Evolutionary conservation across 2,888 invertebrate genomes (phyloP), one percentile per base, ranked within the genome.

Genomic region (Pammene aurita): DNA sequence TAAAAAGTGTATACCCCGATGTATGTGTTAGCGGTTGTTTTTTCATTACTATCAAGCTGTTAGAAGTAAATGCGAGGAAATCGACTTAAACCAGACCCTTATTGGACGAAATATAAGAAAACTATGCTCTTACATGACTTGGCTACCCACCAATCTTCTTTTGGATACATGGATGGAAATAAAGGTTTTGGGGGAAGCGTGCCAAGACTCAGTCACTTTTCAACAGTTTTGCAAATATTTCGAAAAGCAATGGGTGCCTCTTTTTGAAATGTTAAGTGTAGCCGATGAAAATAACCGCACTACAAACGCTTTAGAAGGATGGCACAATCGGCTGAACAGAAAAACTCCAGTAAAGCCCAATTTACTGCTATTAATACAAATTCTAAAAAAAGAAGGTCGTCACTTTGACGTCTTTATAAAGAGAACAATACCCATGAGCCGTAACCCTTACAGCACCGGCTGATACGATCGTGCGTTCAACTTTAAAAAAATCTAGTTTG

Each of bases 251-350:
- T 58, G 34, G 44, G 13, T 46, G 10, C 58, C 58, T 34, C 18
- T 34, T 18, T 58, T 56, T 16, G 41, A 14, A 16, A 41, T 56
- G 16, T 16, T 18, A 41, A 56, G 56, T 16, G n/a, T n/a, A n/a
- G n/a, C n/a, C n/a, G 41, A 56, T 34, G 44, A 58, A 18, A 58
- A 58, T 18, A 44, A 58, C 7, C 58, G 58, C n/a, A 58, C 58
- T 14, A 58, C 58, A n/a, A 58, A 58, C 18, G 44, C 44, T 11
- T 16, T 58, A 13, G 58, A 58, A 46, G 58, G 57, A 11, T 57
- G 42, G 42, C 57, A 57, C 42, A 57, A 11, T 26, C 18, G 57
- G 5, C 41, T 57, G 7, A 44, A 44, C 44, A 44, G n/a, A 44
- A 44, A 44, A 44, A 44, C 44, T 44, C 44, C 44, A 44, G 13